These are phyloP conservation scores for Palaemon carinicauda DNA, from an alignment of 1,140 invertebrate genomes.

Conservation along the genomic window DNA sequence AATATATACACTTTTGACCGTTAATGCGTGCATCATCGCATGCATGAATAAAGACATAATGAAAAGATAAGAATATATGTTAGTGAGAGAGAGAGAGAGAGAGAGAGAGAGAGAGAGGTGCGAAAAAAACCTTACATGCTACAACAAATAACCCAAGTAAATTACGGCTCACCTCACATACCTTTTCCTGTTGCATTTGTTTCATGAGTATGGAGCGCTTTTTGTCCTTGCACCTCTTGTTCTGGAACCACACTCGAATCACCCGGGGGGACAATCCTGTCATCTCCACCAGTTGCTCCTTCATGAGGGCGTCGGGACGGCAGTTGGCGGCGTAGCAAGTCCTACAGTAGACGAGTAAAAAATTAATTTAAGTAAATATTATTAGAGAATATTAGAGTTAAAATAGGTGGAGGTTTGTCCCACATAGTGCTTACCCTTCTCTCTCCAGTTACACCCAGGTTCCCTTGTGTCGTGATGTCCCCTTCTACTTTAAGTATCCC, in stretches of 20 bases:
- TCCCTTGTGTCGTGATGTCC: too few relatives aligned
- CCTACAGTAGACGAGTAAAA: constrained; percentile 62
- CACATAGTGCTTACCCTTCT: too few relatives aligned
- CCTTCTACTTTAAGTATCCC: too few relatives aligned
- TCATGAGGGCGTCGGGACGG: constrained; percentile 97
- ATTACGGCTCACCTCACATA: constrained; percentile 66
- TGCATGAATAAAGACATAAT: too few relatives aligned
- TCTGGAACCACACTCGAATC: constrained; percentile 98
- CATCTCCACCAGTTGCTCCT: constrained; percentile 99
- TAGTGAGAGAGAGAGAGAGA: background rate
- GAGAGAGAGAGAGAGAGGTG: background rate
- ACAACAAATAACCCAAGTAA: constrained; percentile 4
- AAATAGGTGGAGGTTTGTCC: background rate
- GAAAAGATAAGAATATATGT: too few relatives aligned
- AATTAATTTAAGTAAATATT: background rate
- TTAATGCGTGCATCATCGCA: too few relatives aligned
- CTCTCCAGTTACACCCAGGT: too few relatives aligned
- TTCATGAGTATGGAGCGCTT: constrained; percentile 97
- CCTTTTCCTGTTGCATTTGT: constrained; percentile 97
- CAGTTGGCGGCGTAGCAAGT: constrained; percentile 96
- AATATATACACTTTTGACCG: too few relatives aligned
- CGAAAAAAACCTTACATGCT: background rate
- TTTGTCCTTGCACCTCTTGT: constrained; percentile 99
- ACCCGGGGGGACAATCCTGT: constrained; percentile 94
- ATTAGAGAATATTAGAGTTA: background rate